Conservation (phyloP, 2,113 vertebrate genomes). For the Tilapia sparmanii region DNA sequence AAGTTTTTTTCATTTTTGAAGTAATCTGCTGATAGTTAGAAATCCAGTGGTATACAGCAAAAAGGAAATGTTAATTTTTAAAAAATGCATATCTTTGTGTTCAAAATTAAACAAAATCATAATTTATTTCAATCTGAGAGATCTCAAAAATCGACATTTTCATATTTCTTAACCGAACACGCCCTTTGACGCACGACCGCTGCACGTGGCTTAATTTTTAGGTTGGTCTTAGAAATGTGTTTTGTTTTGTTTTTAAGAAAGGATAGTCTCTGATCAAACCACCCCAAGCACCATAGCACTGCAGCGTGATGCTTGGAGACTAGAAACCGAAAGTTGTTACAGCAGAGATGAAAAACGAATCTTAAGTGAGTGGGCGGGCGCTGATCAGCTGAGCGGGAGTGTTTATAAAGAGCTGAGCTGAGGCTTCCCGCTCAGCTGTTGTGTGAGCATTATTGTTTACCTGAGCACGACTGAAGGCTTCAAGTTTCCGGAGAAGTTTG, state of each 20-base stretch:
- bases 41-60: no score
- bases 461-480: rapidly evolving
- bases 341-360: background rate
- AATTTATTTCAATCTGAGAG: no score
- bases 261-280: rapidly evolving
- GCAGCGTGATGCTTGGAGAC: background rate
- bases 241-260: background rate
- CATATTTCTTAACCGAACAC: background rate
- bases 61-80: no score
- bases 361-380: background rate
- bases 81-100: background rate
- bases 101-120: background rate
- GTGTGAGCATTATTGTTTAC: background rate
- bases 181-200: background rate
- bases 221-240: background rate
- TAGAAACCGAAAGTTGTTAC: background rate
- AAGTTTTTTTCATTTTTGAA: no score
- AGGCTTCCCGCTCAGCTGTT: background rate
- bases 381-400: no score
- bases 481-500: background rate
- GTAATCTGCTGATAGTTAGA: no score
- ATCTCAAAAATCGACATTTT: background rate
- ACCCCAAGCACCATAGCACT: background rate
- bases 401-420: no score
- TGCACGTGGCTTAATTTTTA: background rate